These are phyloP conservation scores for Laticauda colubrina DNA, from an alignment of 2,113 vertebrate species.

Conservation along the genomic window DNA sequence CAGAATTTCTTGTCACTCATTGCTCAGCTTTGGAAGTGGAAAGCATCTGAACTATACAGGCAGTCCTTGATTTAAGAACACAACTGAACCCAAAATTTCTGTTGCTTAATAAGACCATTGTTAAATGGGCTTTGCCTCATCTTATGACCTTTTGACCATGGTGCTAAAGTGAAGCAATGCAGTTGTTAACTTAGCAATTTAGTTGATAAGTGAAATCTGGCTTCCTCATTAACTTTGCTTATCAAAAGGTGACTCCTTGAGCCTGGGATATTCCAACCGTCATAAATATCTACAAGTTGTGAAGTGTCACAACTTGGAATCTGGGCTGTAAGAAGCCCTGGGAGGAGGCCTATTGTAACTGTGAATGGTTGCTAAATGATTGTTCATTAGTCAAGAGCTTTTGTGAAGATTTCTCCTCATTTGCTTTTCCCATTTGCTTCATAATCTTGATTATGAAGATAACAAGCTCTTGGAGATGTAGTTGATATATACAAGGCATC, in stretches of 20 bases:
- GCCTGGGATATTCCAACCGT: too few species aligned
- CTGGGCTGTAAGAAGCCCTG: neutral
- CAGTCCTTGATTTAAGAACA: too few species aligned
- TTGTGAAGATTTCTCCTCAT: neutral
- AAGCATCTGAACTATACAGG: too few species aligned
- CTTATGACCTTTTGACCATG: neutral
- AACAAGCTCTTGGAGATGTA: neutral
- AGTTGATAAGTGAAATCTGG: neutral
- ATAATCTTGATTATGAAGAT: neutral
- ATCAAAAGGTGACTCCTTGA: neutral
- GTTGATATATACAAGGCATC: neutral
- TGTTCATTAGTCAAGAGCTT: neutral
- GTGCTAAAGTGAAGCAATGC: neutral
- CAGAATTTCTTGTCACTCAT: neutral
- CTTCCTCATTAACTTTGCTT: neutral
- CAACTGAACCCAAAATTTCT: neutral
- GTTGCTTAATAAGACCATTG: neutral
- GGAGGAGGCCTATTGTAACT: neutral
- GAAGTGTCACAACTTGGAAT: neutral
- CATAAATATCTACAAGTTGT: too few species aligned
- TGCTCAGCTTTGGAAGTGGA: neutral
- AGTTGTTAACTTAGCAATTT: neutral
- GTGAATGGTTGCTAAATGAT: neutral
- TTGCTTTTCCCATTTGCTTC: too few species aligned
- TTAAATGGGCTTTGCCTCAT: neutral